A percentile compares a stretch with the other conserved stretches of the same genome.
phyloP scores from a whole-genome alignment of 1,140 invertebrate species.

The Heliconius nattereri region DNA sequence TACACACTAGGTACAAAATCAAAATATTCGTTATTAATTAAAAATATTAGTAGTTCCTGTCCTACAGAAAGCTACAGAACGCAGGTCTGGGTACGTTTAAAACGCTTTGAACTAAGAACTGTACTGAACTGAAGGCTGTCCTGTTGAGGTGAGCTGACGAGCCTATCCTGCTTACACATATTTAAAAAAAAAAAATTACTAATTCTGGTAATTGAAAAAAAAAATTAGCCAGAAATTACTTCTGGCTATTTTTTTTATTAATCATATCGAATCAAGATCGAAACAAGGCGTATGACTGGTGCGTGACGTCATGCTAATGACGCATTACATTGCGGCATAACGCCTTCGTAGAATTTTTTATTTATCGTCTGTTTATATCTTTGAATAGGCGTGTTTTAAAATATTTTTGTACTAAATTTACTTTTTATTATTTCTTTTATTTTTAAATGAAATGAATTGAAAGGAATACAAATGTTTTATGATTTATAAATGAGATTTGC shows the following conservation, averaged over 20 bases:
- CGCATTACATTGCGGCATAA: slow-evolving; percentile 22
- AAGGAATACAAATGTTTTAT: neutral
- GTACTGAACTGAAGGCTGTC: too few relatives aligned
- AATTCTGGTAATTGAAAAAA: too few relatives aligned
- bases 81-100: too few relatives aligned
- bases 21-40: too few relatives aligned
- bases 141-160: too few relatives aligned
- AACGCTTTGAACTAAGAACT: too few relatives aligned
- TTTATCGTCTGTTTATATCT: neutral
- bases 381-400: neutral
- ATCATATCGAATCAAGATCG: neutral
- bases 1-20: too few relatives aligned
- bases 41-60: too few relatives aligned
- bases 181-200: too few relatives aligned
- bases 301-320: slow-evolving; percentile 23
- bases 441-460: neutral
- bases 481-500: neutral
- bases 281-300: slow-evolving; percentile 5
- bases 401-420: neutral
- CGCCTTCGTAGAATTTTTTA: slow-evolving; percentile 14
- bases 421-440: neutral
- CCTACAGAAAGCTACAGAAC: too few relatives aligned
- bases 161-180: too few relatives aligned
- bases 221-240: too few relatives aligned
- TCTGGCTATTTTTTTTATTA: neutral